phyloP scores from a whole-genome alignment of 2,888 invertebrate species.

The Leptopterna dolabrata region DNA sequence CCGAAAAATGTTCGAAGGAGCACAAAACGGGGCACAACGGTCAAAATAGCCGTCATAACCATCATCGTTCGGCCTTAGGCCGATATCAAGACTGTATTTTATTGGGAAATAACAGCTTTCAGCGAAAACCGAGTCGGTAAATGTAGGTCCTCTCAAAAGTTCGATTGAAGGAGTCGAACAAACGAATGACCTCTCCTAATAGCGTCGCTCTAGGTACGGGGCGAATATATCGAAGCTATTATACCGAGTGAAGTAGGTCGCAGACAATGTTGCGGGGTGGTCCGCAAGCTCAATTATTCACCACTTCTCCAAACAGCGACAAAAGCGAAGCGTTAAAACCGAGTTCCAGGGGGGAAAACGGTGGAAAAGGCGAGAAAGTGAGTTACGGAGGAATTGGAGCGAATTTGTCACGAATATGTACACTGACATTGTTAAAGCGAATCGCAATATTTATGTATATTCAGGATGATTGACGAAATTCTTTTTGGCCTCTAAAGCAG shows the following conservation, averaged over 20 bases:
- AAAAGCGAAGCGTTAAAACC: background rate
- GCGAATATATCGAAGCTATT: constrained; percentile 46
- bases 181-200: background rate
- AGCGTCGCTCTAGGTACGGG: background rate
- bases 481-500: no score
- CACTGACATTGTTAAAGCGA: background rate
- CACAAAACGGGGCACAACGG: background rate
- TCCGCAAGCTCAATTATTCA: constrained; percentile 24
- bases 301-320: constrained; percentile 35
- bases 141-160: background rate
- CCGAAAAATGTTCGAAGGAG: background rate
- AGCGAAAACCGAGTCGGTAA: background rate
- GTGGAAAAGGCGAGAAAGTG: background rate
- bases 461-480: background rate
- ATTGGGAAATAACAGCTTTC: background rate
- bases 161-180: background rate
- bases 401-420: background rate
- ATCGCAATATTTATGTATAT: background rate
- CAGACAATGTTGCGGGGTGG: constrained; percentile 25
- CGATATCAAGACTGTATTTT: background rate
- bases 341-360: background rate
- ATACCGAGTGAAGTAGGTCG: constrained; percentile 46
- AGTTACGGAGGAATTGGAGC: background rate
- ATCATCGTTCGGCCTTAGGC: background rate
- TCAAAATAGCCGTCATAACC: background rate